A percentile compares a stretch with the other conserved stretches of the same genome.
These are phyloP conservation scores for Apodemia duryi DNA, from an alignment of 2,888 invertebrate species.

Conservation along the genomic window DNA sequence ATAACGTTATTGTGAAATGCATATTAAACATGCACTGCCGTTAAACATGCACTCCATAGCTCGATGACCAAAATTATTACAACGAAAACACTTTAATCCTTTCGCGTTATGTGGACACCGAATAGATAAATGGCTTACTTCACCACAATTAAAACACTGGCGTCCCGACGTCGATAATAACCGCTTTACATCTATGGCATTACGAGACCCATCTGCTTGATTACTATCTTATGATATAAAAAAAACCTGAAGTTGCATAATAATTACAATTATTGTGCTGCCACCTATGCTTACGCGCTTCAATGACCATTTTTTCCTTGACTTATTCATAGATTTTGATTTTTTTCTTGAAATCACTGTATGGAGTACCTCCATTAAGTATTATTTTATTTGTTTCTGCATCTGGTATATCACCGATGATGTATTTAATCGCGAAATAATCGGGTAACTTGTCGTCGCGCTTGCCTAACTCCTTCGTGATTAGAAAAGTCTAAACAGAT, in stretches of 20 bases:
- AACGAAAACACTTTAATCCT: conserved; percentile 27
- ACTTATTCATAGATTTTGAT: conserved; percentile 27
- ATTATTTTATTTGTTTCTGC: conserved; percentile 28
- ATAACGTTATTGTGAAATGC: background rate
- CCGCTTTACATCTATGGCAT: background rate
- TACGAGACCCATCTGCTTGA: no score
- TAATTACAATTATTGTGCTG: background rate
- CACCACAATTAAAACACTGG: background rate
- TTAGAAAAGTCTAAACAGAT: conserved; percentile 30
- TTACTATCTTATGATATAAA: no score
- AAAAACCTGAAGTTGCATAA: background rate
- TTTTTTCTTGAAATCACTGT: conserved; percentile 30
- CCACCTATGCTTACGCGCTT: background rate
- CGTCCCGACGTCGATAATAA: background rate
- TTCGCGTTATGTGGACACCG: background rate
- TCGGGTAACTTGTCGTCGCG: conserved; percentile 32
- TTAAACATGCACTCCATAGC: background rate
- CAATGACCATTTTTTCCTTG: conserved; percentile 12
- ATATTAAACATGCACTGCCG: no score
- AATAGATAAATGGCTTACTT: background rate
- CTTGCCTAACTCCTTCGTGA: conserved; percentile 34
- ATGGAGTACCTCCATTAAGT: conserved; percentile 31
- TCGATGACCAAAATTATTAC: conserved; percentile 27
- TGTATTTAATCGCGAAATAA: conserved; percentile 34
- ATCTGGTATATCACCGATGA: conserved; percentile 33